Conservation (phyloP, 2,797 vertebrate genomes). For the Pseudochirops corinnae region DNA sequence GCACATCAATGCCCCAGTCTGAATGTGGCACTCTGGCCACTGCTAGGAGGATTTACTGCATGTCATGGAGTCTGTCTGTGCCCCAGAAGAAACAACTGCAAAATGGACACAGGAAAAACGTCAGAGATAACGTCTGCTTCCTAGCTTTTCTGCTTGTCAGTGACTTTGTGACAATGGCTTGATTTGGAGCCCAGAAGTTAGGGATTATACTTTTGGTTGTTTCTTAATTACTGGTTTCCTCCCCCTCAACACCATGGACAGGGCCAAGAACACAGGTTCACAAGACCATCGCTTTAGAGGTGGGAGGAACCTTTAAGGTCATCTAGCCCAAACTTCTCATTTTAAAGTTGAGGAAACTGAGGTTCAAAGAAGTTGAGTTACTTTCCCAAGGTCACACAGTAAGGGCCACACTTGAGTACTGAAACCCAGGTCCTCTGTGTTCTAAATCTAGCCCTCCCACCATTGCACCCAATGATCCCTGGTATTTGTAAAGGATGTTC, state of each 20-base stretch:
- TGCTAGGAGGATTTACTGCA: neutral
- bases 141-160: neutral
- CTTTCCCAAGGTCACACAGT: neutral
- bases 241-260: neutral
- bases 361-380: neutral
- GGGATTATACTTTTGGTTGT: no score
- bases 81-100: neutral
- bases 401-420: neutral
- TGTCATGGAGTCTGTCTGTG: neutral
- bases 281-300: neutral
- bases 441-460: neutral
- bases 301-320: neutral
- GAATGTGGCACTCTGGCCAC: neutral
- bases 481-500: neutral
- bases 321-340: neutral
- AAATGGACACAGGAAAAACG: neutral
- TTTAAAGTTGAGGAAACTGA: neutral
- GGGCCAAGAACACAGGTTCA: neutral
- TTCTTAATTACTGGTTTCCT: neutral
- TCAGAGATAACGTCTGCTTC: neutral
- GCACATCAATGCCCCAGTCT: neutral
- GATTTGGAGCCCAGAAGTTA: neutral
- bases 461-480: neutral
- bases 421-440: neutral
- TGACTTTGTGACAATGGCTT: neutral